Base-by-base conservation (phyloP, 1,140 invertebrate genomes). In the Maniola jurtina region DNA sequence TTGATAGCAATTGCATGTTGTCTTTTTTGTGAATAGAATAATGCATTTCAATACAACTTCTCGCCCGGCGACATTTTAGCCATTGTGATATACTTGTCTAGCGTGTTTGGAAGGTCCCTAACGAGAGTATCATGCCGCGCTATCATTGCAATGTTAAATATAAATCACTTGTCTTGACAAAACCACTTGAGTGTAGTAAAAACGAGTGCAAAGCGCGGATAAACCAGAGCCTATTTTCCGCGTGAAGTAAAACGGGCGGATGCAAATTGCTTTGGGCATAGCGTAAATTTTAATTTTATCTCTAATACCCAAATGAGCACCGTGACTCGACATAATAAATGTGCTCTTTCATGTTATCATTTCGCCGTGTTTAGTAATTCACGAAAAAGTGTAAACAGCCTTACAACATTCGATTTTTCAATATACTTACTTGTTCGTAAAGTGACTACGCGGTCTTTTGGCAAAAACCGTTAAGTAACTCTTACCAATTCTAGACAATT, bases 281-380 rank as follows among this genome's bases (percentile, higher is more conserved):
- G 87, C 87, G 86, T 89, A 89, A 89, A 89, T 89, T 89, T 89
- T 89, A 89, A 89, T 89, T 88, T 89, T 89, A 89, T 89, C 87
- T 89, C 86, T 88, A 88, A 89, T 88, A 89, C 83, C 84, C 86
- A 87, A 89, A 89, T 88, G 87, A 88, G 83, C 78, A 86, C 75
- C 86, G 87, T 89, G 87, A 88, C 84, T 88, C 83, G 79, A 88
- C 87, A 86, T 90, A 87, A 90, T 86, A 88, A 90, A 90, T 89
- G 36, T 71, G 68, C 83, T 84, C 75, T 87, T 87, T 76, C 80
- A 89, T 81, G 52, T 16, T 38, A 57, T 34, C 33, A 11, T 55
- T 55, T 55, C 11, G 13, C 42, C 13, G 42, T 11, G 42, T 5
- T 45, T n/a, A 45, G 42, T 45, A 45, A 11, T 45, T 45, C 13